These are phyloP conservation scores for Suricata suricatta DNA, from an alignment of 2,113 vertebrate species.

Conservation along the genomic window DNA sequence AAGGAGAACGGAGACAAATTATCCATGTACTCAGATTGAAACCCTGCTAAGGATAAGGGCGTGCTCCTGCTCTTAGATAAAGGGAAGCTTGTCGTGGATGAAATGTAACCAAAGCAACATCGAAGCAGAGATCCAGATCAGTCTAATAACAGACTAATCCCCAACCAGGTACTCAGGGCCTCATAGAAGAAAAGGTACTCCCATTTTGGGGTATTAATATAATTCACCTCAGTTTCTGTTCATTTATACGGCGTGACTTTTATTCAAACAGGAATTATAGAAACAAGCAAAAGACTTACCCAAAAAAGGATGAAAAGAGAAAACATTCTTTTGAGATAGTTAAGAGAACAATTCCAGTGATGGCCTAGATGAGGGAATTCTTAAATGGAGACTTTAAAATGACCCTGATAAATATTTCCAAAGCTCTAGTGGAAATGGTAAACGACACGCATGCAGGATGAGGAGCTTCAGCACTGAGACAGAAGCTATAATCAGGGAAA, in stretches of 20 bases:
- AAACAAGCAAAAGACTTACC: background rate
- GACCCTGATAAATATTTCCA: background rate
- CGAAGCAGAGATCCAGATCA: background rate
- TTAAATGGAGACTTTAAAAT: background rate
- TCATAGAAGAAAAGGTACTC: background rate
- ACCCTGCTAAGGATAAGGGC: background rate
- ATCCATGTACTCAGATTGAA: background rate
- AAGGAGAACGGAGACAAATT: background rate
- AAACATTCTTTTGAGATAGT: background rate
- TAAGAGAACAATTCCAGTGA: background rate
- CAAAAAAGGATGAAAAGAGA: background rate
- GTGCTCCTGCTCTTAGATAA: background rate
- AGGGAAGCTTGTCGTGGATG: background rate
- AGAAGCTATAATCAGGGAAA: slow-evolving; percentile 24
- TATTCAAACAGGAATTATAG: background rate
- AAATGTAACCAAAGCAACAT: background rate
- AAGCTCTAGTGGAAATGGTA: background rate
- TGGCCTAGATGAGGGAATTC: background rate
- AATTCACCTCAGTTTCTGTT: background rate
- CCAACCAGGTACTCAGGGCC: background rate
- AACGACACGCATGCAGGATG: background rate
- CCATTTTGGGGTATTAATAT: background rate
- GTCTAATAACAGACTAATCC: background rate
- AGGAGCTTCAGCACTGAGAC: background rate
- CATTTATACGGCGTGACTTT: background rate